Percentiles rank a stretch among this genome's conserved stretches.
These are phyloP conservation scores for Euwallacea fornicatus DNA, from an alignment of 1,140 invertebrate genomes.

Conservation along the genomic window DNA sequence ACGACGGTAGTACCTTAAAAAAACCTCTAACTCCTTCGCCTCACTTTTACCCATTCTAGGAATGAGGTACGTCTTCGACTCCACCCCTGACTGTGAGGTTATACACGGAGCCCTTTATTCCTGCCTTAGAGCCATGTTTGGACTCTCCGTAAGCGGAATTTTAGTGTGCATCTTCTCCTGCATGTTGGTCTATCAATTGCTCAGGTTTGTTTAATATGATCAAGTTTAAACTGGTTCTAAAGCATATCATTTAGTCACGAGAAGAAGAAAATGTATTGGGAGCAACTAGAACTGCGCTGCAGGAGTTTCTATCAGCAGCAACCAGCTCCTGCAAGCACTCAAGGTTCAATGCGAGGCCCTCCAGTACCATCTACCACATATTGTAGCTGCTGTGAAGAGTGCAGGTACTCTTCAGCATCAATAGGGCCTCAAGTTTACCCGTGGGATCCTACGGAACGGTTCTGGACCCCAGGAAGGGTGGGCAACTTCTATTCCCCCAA, in stretches of 20 bases:
- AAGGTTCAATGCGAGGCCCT: conserved; percentile 51
- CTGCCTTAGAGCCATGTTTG: conserved; percentile 84
- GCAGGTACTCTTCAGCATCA: conserved; percentile 60
- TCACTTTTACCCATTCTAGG: conserved; percentile 44
- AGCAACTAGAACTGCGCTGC: conserved; percentile 81
- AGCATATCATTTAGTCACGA: conserved; percentile 68
- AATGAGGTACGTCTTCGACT: conserved; percentile 74
- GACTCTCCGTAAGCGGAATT: conserved; percentile 84
- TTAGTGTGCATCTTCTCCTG: conserved; percentile 88
- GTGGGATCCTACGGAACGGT: conserved; percentile 57
- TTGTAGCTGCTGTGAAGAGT: conserved; percentile 75
- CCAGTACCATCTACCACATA: conserved; percentile 52
- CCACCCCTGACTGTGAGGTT: conserved; percentile 81
- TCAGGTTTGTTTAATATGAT: conserved; percentile 60
- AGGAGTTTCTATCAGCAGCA: conserved; percentile 68
- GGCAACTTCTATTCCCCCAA: conserved; percentile 83
- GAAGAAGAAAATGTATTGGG: conserved; percentile 93
- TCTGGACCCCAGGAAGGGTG: conserved; percentile 59
- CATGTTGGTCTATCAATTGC: conserved; percentile 86
- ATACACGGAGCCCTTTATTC: conserved; percentile 85
- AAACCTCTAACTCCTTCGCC: neutral
- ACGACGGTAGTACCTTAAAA: conserved; percentile 57
- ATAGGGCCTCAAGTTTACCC: conserved; percentile 57
- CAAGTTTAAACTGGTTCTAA: neutral
- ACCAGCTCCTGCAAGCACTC: conserved; percentile 57